phyloP scores from a whole-genome alignment of 2,113 vertebrate genomes.

The Chloebia gouldiae region DNA sequence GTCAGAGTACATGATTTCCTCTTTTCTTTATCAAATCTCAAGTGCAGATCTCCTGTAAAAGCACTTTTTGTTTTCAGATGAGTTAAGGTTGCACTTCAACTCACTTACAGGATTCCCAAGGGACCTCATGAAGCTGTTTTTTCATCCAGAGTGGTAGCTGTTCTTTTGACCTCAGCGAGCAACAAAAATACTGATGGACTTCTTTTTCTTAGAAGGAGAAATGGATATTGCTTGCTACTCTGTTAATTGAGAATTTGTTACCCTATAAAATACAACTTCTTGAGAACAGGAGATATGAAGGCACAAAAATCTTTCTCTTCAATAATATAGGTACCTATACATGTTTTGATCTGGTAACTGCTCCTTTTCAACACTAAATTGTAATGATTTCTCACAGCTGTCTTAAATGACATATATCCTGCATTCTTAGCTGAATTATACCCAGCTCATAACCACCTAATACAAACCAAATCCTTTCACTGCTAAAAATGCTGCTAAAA shows the following conservation, averaged over 20 bases:
- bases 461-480: background rate
- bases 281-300: background rate
- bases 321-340: background rate
- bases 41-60: conserved; percentile 6
- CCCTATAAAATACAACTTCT: background rate
- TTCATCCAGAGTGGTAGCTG: background rate
- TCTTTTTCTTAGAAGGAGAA: background rate
- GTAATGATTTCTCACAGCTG: background rate
- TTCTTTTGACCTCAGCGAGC: conserved; percentile 13
- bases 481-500: background rate
- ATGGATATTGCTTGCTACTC: background rate
- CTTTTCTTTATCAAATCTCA: background rate
- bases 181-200: background rate
- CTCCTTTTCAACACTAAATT: background rate
- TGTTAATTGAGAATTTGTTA: background rate
- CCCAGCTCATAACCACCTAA: background rate
- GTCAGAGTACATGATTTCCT: background rate
- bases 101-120: background rate
- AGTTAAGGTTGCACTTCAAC: conserved; percentile 16
- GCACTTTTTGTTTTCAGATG: background rate
- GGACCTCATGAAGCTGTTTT: background rate
- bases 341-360: background rate
- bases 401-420: background rate
- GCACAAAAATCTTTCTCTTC: background rate
- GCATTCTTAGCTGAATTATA: background rate